Evolutionary conservation across 2,888 invertebrate genomes (phyloP).

Genomic region (Meiosimyza decipiens): DNA sequence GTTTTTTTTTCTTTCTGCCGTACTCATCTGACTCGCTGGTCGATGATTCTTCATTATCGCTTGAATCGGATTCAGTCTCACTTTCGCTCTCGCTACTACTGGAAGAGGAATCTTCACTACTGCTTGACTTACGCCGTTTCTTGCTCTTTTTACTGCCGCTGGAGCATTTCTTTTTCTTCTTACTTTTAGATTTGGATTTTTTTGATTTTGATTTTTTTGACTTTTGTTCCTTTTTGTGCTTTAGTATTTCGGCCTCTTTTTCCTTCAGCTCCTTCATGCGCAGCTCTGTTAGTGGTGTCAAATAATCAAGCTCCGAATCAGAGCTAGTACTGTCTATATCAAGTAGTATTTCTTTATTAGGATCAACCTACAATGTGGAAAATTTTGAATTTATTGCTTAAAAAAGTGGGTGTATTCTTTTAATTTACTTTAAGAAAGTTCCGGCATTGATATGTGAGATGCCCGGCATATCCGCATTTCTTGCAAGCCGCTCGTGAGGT

Average conservation of each 20-base stretch:
- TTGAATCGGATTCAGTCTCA: conserved; percentile 58
- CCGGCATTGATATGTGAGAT: conserved; percentile 94
- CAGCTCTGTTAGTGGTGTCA: conserved; percentile 84
- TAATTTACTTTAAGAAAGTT: conserved; percentile 85
- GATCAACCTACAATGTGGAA: conserved; percentile 78
- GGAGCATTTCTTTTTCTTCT: conserved; percentile 37
- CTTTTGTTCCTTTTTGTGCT: conserved; percentile 42
- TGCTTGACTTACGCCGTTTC: conserved; percentile 46
- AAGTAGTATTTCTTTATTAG: conserved; percentile 90
- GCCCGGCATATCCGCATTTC: conserved; percentile 96
- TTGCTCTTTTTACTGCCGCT: conserved; percentile 40
- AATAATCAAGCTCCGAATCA: conserved; percentile 82
- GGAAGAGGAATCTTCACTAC: conserved; percentile 20
- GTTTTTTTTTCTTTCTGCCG: conserved; percentile 60
- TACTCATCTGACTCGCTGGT: conserved; percentile 61
- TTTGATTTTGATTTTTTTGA: conserved; percentile 44
- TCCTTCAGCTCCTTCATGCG: conserved; percentile 81
- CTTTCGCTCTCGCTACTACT: conserved; percentile 29
- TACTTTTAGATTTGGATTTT: conserved; percentile 44
- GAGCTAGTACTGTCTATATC: conserved; percentile 96
- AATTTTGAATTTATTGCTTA: conserved; percentile 9
- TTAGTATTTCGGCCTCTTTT: conserved; percentile 72
- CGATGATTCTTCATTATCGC: conserved; percentile 64
- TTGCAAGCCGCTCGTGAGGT: conserved; percentile 86
- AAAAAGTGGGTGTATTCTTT: not conserved